Evolutionary conservation across 2,888 invertebrate species (phyloP), one percentile per base, ranked within the genome.

Genomic region (Volucella inflata): DNA sequence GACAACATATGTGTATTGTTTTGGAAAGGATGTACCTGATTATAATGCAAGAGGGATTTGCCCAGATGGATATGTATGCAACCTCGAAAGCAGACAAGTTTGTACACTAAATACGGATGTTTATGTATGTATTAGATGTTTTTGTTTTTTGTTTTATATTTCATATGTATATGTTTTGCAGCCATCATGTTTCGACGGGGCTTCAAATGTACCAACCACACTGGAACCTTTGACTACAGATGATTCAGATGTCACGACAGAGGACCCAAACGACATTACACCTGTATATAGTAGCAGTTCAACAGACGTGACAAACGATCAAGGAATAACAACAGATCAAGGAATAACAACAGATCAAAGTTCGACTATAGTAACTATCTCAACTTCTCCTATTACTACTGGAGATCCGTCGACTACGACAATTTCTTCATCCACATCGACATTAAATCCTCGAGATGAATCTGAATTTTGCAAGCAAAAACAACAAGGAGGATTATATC

Each of bases 1-100:
- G 38, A 87, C 67, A 0, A 76, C 76, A 0, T 89, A 88, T 64
- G 88, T 81, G 8, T 87, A 78, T 55, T 89, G 89, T 51, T 89
- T 87, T 60, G 88, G 88, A 21, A 48, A 9, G 0, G 40, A 48
- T n/a, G 42, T 57, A 2, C 88, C 88, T 0, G n/a, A 60, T 40
- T 4, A 40, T 8, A 48, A 12, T 12, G 64, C 87, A 8, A 21
- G 44, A 3, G 83, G 81, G 1, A 36, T 36, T 0, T 89, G 89
- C 44, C 88, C 89, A 0, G 8, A 12, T 2, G 88, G 83, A 30
- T 87, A 78, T 70, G 87, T 88, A 21, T 89, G 89, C 4, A 88
- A 87, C 57, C 59, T 78, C 8, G 48, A 77, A 10, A 76, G 59
- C n/a, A 17, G 14, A 1, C 17, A 87, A 55, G 36, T 89, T 51